Evolutionary conservation across 2,797 vertebrate species (phyloP).

Genomic region (Scomberomorus guttatus): DNA sequence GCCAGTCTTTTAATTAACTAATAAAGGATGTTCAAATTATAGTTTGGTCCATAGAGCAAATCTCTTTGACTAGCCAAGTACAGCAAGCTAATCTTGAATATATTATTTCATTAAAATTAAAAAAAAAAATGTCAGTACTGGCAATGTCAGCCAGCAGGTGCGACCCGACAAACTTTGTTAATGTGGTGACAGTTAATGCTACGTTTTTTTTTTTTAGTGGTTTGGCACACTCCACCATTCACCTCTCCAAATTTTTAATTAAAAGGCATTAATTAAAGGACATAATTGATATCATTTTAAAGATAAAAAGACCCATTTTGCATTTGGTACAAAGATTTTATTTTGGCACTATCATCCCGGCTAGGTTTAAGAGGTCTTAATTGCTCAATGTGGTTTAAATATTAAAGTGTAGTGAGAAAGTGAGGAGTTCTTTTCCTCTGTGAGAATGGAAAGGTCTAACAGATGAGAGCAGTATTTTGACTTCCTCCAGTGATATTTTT

Average conservation of each 20-base stretch:
- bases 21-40: too few relatives aligned
- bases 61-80: too few relatives aligned
- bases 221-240: not conserved
- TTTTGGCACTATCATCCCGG: not conserved
- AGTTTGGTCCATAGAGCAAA: too few relatives aligned
- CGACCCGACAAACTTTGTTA: not conserved
- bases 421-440: conserved; percentile 17
- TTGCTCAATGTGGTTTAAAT: conserved; percentile 36
- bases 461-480: conserved; percentile 59
- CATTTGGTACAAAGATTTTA: not conserved
- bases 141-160: not conserved
- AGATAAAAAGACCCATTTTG: not conserved
- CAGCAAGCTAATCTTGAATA: too few relatives aligned
- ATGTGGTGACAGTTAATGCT: too few relatives aligned
- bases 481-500: conserved; percentile 61
- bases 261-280: conserved; percentile 1
- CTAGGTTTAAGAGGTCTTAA: not conserved
- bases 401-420: conserved; percentile 5
- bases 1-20: too few relatives aligned
- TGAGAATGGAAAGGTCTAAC: conserved; percentile 55
- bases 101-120: too few relatives aligned
- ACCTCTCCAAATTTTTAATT: not conserved
- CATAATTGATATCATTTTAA: not conserved
- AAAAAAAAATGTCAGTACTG: too few relatives aligned
- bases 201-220: not conserved